Evolutionary conservation across 2,113 vertebrate genomes (phyloP).

Genomic region (Cyanoliseus patagonus): DNA sequence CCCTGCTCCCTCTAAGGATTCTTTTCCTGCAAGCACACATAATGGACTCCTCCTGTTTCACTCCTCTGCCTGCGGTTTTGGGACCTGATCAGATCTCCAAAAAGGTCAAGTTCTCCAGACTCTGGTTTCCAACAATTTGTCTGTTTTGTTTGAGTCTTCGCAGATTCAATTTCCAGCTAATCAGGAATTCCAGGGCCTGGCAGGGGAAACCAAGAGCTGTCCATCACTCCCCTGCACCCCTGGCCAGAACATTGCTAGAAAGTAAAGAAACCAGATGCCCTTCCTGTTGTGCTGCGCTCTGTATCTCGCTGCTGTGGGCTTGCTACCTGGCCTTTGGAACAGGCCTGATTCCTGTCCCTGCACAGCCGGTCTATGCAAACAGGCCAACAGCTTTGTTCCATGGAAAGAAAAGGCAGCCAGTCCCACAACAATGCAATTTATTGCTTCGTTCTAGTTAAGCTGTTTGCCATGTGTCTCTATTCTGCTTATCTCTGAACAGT

Average conservation of each 20-base stretch:
- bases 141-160: slow-evolving; percentile 12
- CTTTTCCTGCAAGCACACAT: not conserved
- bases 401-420: slow-evolving; percentile 20
- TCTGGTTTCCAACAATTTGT: slow-evolving; percentile 34
- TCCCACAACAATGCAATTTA: slow-evolving; percentile 26
- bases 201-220: slow-evolving; percentile 6
- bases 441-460: not conserved
- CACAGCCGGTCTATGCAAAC: not conserved
- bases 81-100: slow-evolving; percentile 15
- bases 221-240: not conserved
- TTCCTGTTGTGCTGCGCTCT: not conserved
- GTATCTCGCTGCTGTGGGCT: not conserved
- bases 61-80: slow-evolving; percentile 35
- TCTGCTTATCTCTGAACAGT: slow-evolving; percentile 13
- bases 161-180: slow-evolving; percentile 33
- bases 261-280: slow-evolving; percentile 1
- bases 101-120: slow-evolving; percentile 44
- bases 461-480: slow-evolving; percentile 22
- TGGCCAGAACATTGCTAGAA: not conserved
- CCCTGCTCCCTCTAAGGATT: not conserved
- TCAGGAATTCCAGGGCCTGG: slow-evolving; percentile 22
- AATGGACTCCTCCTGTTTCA: slow-evolving; percentile 13
- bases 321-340: slow-evolving; percentile 43
- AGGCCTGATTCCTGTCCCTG: not conserved
- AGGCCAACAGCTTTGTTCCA: slow-evolving; percentile 43